Conservation (phyloP, 2,797 vertebrate genomes). For the Enteromius argenteus region DNA sequence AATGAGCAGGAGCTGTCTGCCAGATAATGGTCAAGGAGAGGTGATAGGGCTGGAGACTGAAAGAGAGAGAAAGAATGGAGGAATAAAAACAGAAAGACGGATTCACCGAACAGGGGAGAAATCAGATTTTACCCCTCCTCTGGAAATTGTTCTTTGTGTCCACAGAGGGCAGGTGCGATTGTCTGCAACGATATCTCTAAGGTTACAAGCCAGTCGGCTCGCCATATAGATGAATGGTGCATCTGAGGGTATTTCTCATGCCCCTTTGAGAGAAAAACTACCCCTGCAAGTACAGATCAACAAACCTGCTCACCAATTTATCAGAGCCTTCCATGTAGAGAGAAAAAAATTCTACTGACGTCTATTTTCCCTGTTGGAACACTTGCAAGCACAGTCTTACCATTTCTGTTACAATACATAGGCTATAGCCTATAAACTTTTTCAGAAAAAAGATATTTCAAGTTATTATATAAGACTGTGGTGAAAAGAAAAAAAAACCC, state of each 20-base stretch:
- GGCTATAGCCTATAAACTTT: neutral
- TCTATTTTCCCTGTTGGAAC: slow-evolving; percentile 67
- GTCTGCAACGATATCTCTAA: slow-evolving; percentile 62
- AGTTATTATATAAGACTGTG: neutral
- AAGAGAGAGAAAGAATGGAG: slow-evolving; percentile 41
- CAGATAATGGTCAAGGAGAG: slow-evolving; percentile 77
- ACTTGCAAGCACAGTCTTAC: slow-evolving; percentile 50
- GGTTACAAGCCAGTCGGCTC: slow-evolving; percentile 65
- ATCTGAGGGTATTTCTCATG: slow-evolving; percentile 72
- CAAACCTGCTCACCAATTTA: slow-evolving; percentile 69
- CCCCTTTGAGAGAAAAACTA: slow-evolving; percentile 67
- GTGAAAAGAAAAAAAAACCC: neutral
- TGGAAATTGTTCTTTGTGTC: slow-evolving; percentile 68
- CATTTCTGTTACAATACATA: neutral
- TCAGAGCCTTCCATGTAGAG: slow-evolving; percentile 68
- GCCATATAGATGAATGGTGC: slow-evolving; percentile 73
- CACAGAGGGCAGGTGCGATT: slow-evolving; percentile 72
- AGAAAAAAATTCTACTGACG: slow-evolving; percentile 68
- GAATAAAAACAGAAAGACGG: slow-evolving; percentile 51
- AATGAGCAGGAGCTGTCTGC: slow-evolving; percentile 78
- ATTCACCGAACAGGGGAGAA: slow-evolving; percentile 49
- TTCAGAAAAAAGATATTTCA: neutral
- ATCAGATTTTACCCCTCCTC: slow-evolving; percentile 60
- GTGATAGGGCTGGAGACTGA: slow-evolving; percentile 62
- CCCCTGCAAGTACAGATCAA: slow-evolving; percentile 71